Evolutionary conservation across 2,113 vertebrate species (phyloP).

Genomic region (Nothocercus julius): DNA sequence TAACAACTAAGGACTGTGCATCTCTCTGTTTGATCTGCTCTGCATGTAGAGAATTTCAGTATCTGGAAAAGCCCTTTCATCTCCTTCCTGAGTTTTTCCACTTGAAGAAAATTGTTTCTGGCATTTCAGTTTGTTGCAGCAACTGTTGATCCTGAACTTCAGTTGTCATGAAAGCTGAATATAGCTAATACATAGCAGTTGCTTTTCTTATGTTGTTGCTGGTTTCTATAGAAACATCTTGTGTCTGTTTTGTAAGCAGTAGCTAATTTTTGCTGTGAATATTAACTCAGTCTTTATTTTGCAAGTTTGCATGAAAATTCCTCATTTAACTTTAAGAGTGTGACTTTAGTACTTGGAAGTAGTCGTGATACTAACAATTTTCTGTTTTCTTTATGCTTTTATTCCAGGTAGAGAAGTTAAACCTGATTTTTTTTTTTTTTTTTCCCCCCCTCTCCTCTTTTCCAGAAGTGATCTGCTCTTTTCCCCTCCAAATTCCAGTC

Average conservation of each 20-base stretch:
- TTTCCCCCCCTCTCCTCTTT: too few relatives aligned
- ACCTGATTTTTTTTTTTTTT: background rate
- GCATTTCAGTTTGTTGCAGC: background rate
- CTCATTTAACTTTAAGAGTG: background rate
- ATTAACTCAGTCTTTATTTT: background rate
- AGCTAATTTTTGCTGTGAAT: background rate
- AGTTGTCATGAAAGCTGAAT: conserved; percentile 14
- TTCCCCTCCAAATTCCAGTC: background rate
- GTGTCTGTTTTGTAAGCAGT: conserved; percentile 1
- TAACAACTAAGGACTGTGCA: accelerated
- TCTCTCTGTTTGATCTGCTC: background rate
- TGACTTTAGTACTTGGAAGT: background rate
- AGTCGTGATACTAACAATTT: background rate
- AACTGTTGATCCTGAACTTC: background rate
- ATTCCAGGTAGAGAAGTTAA: background rate
- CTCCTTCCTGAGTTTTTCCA: background rate
- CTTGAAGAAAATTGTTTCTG: background rate
- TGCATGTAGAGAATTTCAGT: background rate
- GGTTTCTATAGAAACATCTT: conserved; percentile 54
- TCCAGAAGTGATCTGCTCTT: background rate
- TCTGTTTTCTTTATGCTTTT: background rate
- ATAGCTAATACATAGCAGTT: background rate
- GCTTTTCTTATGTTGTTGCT: conserved; percentile 33
- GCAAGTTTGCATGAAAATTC: background rate
- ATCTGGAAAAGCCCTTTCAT: background rate